Conservation (phyloP, 1,140 invertebrate genomes). For the Muscidifurax raptorellus region DNA sequence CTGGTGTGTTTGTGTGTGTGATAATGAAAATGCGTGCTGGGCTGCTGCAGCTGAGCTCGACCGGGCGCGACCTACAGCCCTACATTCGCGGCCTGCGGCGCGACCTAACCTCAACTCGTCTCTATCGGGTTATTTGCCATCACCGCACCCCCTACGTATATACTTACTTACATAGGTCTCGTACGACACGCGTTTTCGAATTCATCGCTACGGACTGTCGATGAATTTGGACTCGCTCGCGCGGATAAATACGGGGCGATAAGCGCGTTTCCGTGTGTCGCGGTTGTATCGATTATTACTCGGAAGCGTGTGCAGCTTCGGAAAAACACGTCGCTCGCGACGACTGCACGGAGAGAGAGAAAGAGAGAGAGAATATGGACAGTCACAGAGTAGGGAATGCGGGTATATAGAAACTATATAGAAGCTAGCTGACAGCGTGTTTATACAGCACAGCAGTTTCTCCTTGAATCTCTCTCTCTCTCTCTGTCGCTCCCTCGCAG, state of each 20-base stretch:
- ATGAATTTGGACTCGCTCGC: conserved; percentile 9
- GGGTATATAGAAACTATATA: too few relatives aligned
- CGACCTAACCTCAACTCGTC: conserved; percentile 70
- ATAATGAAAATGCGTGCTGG: neutral
- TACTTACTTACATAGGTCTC: conserved; percentile 17
- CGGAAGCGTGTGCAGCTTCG: too few relatives aligned
- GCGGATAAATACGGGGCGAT: neutral
- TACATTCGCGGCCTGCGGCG: conserved; percentile 72
- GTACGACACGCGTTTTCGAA: conserved; percentile 56
- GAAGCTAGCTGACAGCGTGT: too few relatives aligned
- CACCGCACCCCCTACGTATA: neutral
- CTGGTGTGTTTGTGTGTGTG: neutral
- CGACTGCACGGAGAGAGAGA: too few relatives aligned
- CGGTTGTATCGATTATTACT: neutral
- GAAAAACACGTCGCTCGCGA: too few relatives aligned
- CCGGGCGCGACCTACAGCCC: conserved; percentile 74
- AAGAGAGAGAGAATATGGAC: too few relatives aligned
- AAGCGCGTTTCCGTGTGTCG: neutral
- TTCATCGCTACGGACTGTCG: conserved; percentile 49
- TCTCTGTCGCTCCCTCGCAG: conserved; percentile 32
- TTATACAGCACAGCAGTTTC: conserved; percentile 29
- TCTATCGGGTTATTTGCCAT: conserved; percentile 51
- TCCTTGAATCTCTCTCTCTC: conserved; percentile 48
- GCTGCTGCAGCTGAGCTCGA: conserved; percentile 68
- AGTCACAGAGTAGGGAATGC: too few relatives aligned